Evolutionary conservation across 2,888 invertebrate genomes (phyloP).

Genomic region (Bembecia ichneumoniformis): DNA sequence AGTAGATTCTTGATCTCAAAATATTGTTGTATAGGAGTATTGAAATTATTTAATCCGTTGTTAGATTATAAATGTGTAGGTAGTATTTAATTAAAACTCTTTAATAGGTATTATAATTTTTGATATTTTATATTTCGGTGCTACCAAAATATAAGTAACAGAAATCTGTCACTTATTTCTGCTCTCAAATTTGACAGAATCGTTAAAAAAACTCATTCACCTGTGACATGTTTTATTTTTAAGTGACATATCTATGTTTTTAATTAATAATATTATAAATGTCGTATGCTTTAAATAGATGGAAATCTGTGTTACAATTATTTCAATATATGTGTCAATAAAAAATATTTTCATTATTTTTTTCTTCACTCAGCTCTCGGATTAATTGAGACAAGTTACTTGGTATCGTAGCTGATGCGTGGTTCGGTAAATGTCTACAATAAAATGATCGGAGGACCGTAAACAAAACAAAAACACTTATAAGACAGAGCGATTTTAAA

Average conservation of each 20-base stretch:
- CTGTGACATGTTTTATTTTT: too few species aligned
- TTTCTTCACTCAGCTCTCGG: conserved; percentile 20
- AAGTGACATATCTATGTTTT: neutral
- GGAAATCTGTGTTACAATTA: neutral
- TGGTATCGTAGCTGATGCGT: conserved; percentile 24
- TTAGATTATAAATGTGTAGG: too few species aligned
- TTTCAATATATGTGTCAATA: neutral
- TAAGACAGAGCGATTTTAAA: conserved; percentile 13
- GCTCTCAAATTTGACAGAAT: too few species aligned
- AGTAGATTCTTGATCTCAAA: too few species aligned
- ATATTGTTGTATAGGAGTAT: too few species aligned
- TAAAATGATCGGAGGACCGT: conserved; percentile 54
- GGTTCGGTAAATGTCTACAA: conserved; percentile 27
- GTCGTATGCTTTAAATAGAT: neutral
- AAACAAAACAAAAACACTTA: conserved; percentile 61
- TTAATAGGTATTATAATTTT: too few species aligned
- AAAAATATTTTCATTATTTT: neutral
- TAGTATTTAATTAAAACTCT: too few species aligned
- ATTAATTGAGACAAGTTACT: conserved; percentile 46
- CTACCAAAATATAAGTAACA: too few species aligned
- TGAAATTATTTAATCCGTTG: too few species aligned
- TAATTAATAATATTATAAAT: neutral
- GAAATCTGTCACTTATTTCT: too few species aligned
- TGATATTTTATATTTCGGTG: too few species aligned
- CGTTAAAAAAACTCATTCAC: too few species aligned